Conservation (phyloP, 2,113 vertebrate genomes). For the Telmatochromis sp. region DNA sequence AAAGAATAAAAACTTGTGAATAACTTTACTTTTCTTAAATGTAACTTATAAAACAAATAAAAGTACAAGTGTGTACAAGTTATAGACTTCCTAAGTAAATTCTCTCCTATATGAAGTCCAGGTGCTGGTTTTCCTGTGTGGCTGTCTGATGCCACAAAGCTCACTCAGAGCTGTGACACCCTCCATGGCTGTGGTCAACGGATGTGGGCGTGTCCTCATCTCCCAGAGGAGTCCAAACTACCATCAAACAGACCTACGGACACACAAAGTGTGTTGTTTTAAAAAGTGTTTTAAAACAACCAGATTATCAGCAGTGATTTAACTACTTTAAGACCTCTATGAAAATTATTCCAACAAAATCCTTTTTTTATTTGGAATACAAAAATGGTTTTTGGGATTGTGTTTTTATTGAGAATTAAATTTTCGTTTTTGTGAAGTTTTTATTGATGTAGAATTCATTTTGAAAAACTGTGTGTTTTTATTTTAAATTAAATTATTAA, state of each 20-base stretch:
- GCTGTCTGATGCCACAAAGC: neutral
- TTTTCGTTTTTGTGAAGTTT: neutral
- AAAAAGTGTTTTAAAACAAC: neutral
- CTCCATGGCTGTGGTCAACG: neutral
- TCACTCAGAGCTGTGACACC: neutral
- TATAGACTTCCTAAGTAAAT: neutral
- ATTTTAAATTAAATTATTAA: neutral
- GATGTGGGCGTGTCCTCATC: neutral
- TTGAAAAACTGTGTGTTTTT: neutral
- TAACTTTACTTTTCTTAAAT: neutral
- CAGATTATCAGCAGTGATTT: neutral
- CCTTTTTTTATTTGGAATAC: neutral
- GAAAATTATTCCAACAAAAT: neutral
- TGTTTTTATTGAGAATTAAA: fast-evolving
- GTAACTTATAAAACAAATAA: neutral
- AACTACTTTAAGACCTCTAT: neutral
- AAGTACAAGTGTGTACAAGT: neutral
- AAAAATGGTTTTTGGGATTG: neutral
- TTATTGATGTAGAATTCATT: neutral
- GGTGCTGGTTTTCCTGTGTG: neutral
- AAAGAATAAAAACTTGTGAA: neutral
- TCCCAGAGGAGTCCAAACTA: neutral
- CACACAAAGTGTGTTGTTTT: neutral
- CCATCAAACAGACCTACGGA: neutral
- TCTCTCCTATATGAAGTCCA: neutral